These are phyloP conservation scores for Fopius arisanus DNA, from an alignment of 1,140 invertebrate species.

Conservation along the genomic window DNA sequence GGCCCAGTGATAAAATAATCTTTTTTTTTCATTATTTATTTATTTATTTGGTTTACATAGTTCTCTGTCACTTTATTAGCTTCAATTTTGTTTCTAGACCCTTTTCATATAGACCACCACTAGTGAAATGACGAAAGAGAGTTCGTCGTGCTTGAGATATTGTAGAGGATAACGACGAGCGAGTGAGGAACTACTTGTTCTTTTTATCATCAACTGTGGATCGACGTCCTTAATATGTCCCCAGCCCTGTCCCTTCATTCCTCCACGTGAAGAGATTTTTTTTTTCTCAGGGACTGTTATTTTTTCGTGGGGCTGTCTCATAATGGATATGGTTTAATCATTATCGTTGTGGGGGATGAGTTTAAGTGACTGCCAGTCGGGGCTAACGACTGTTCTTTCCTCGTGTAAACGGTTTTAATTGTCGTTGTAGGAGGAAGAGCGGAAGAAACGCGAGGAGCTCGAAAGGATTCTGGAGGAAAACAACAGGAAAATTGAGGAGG, in stretches of 20 bases:
- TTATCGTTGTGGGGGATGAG: conserved; percentile 5
- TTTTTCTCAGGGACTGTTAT: conserved; percentile 1
- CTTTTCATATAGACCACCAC: background rate
- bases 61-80: background rate
- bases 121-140: background rate
- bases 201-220: background rate
- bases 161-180: background rate
- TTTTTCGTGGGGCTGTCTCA: background rate
- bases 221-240: background rate
- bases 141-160: background rate
- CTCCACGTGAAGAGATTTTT: background rate
- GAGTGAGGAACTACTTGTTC: background rate
- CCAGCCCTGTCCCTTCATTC: background rate
- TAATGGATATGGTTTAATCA: background rate
- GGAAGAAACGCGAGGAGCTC: conserved; percentile 91
- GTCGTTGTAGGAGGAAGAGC: conserved; percentile 89
- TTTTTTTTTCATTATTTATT: background rate
- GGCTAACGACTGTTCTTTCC: conserved; percentile 49
- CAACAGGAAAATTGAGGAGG: conserved; percentile 96
- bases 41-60: conserved; percentile 7
- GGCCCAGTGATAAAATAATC: background rate
- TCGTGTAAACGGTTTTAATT: conserved; percentile 57
- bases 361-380: conserved; percentile 50
- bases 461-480: conserved; percentile 97
- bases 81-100: conserved; percentile 5